phyloP scores from a whole-genome alignment of 1,140 invertebrate species.

The Lerema accius region DNA sequence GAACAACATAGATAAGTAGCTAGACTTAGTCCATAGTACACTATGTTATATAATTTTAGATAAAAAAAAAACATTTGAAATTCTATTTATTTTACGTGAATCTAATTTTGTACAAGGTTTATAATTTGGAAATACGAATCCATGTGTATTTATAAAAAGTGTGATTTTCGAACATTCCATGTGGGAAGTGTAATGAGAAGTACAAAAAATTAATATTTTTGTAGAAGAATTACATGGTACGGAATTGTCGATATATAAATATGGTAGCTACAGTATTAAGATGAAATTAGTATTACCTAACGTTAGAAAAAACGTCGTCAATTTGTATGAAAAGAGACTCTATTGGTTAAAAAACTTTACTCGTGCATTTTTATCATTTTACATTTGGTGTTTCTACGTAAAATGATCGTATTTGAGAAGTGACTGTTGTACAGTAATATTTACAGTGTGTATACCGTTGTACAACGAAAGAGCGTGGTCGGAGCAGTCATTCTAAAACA shows the following conservation, averaged over 20 bases:
- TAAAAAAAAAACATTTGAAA: constrained; percentile 54
- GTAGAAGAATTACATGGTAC: constrained; percentile 67
- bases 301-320: constrained; percentile 49
- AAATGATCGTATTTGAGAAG: constrained; percentile 56
- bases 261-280: constrained; percentile 72
- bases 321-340: constrained; percentile 58
- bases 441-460: constrained; percentile 19
- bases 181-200: constrained; percentile 75
- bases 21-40: constrained; percentile 61
- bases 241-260: constrained; percentile 52
- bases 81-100: constrained; percentile 72
- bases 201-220: constrained; percentile 81
- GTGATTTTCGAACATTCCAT: constrained; percentile 80
- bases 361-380: constrained; percentile 62
- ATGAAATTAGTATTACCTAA: constrained; percentile 60
- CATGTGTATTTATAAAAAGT: constrained; percentile 67
- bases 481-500: constrained; percentile 65
- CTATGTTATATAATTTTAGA: constrained; percentile 47
- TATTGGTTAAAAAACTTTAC: constrained; percentile 51
- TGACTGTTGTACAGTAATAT: constrained; percentile 47
- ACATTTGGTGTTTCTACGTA: constrained; percentile 65
- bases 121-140: constrained; percentile 56
- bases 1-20: constrained; percentile 57
- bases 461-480: constrained; percentile 47
- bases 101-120: constrained; percentile 59